Percentiles rank a stretch among this genome's conserved stretches.
These are phyloP conservation scores for Zaprionus gabonicus DNA, from an alignment of 1,140 invertebrate species.

Conservation along the genomic window DNA sequence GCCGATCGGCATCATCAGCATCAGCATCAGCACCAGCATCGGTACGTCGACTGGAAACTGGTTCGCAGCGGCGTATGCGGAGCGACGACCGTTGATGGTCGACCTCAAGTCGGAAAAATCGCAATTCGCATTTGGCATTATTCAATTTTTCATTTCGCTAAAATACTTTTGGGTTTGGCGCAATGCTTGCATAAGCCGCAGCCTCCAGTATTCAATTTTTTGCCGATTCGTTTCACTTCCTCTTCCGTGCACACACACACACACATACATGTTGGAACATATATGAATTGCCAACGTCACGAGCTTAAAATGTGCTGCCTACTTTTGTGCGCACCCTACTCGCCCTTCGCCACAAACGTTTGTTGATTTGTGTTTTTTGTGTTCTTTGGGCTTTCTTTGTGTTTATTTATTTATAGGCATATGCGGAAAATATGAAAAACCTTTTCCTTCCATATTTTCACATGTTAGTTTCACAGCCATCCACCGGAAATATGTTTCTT, in stretches of 20 bases:
- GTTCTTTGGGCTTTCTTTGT: constrained; percentile 7
- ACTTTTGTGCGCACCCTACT: constrained; percentile 50
- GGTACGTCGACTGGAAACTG: not conserved
- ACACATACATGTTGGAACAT: constrained; percentile 16
- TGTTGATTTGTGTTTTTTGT: constrained; percentile 31
- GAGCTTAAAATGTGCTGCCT: constrained; percentile 71
- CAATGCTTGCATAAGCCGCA: constrained; percentile 18
- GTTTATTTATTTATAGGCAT: constrained; percentile 55
- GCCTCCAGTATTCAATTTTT: constrained; percentile 56
- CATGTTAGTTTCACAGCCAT: constrained; percentile 37
- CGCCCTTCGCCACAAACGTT: constrained; percentile 3
- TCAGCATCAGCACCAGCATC: constrained; percentile 20
- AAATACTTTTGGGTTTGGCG: constrained; percentile 55
- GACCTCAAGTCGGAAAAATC: constrained; percentile 63
- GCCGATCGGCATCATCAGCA: constrained; percentile 56
- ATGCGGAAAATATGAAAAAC: constrained; percentile 52
- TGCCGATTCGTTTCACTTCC: constrained; percentile 55
- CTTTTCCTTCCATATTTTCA: constrained; percentile 46
- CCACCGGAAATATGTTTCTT: constrained; percentile 31
- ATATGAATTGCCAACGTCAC: constrained; percentile 69
- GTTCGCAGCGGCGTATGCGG: too few relatives aligned
- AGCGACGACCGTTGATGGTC: constrained; percentile 25
- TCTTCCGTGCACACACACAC: constrained; percentile 12
- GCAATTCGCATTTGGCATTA: constrained; percentile 56
- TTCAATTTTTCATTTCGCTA: constrained; percentile 74